Evolutionary conservation across 2,797 vertebrate species (phyloP), one percentile per base, ranked within the genome.

Genomic region (Lates japonicus): DNA sequence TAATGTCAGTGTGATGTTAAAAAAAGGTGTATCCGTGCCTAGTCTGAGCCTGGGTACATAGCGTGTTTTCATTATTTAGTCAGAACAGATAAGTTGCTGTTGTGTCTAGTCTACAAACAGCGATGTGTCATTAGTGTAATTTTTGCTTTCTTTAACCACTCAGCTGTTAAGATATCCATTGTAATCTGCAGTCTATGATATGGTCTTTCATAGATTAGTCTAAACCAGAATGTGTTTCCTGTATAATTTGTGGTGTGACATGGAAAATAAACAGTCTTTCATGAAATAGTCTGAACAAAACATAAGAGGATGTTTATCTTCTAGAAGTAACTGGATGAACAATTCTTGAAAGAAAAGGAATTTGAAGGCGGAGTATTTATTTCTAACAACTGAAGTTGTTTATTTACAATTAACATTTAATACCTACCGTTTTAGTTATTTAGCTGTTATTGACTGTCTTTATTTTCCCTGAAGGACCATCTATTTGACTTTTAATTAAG

Each of bases 51-150:
- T 0, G 20, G 2, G 6, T 46, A 12, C 42, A 20, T 9, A 25
- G 39, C 52, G 22, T 35, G 29, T 33, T 62, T 35, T 48, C 48
- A 52, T 35, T 33, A 44, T 42, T 76, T 54, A 69, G 57, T 61
- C 65, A 22, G 42, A 64, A 19, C 2, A 22, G n/a, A 17, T 9
- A 20, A 3, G 3, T 33, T 3, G 7, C 44, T 33, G 5, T n/a
- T n/a, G n/a, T 29, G 35, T 39, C 37, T 19, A 0, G 8, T 33
- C 55, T 39, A 3, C 39, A 9, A 39, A 7, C 37, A 39, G 37
- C 37, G 5, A n/a, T n/a, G n/a, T n/a, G n/a, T n/a, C n/a, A n/a
- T n/a, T n/a, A n/a, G n/a, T n/a, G n/a, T n/a, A n/a, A n/a, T n/a
- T n/a, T n/a, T n/a, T n/a, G n/a, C n/a, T 63, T 44, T 31, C 70